Conservation (phyloP, 2,888 invertebrate species). For the Dynastes maya region DNA sequence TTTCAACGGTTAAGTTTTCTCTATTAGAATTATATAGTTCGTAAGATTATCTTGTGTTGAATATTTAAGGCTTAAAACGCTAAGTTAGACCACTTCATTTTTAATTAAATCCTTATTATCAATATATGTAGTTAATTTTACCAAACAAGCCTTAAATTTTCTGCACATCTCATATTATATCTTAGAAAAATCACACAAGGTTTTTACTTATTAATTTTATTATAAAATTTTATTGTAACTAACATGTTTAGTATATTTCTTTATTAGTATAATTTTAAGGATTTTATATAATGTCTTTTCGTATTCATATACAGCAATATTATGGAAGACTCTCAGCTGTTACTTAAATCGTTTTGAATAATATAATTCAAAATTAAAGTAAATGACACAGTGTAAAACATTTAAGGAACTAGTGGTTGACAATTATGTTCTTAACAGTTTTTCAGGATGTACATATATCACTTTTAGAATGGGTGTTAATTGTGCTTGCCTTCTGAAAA, state of each 20-base stretch:
- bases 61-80: conserved; percentile 12
- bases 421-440: too few species aligned
- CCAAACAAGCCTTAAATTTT: conserved; percentile 25
- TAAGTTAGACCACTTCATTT: background rate
- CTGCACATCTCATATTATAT: conserved; percentile 11
- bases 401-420: too few species aligned
- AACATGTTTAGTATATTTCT: conserved; percentile 51
- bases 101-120: conserved; percentile 25
- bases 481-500: too few species aligned
- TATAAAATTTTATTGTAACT: conserved; percentile 52
- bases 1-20: background rate
- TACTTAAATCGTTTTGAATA: background rate
- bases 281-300: conserved; percentile 17
- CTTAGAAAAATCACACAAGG: conserved; percentile 27
- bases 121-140: background rate
- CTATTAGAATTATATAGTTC: background rate
- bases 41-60: background rate
- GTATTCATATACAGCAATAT: background rate
- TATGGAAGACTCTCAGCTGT: background rate
- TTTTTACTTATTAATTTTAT: conserved; percentile 45
- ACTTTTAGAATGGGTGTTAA: too few species aligned
- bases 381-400: too few species aligned
- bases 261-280: conserved; percentile 22
- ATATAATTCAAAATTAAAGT: too few species aligned
- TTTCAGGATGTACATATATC: too few species aligned